Base-by-base conservation (phyloP, 2,113 vertebrate genomes). In the Ctenodactylus gundi region DNA sequence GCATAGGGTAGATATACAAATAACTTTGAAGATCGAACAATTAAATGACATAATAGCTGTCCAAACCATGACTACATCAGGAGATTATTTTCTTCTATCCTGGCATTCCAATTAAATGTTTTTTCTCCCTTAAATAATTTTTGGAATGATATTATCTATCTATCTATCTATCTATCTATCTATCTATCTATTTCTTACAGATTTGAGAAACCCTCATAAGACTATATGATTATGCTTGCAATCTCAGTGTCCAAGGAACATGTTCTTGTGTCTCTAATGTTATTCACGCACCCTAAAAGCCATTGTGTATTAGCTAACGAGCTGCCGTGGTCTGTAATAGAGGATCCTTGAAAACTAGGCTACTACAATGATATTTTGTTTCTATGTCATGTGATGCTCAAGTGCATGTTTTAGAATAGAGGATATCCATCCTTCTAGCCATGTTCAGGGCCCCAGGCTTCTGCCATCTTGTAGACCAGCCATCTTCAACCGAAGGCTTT, bases 61-160 rank as follows among this genome's bases (percentile, higher is more conserved):
- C n/a, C n/a, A n/a, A n/a, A n/a, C n/a, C n/a, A n/a, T n/a, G n/a
- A n/a, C n/a, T n/a, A n/a, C n/a, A n/a, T n/a, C n/a, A n/a, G n/a
- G n/a, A n/a, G n/a, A n/a, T n/a, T n/a, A n/a, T 82, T 82, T 88
- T 76, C 73, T 93, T 86, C 73, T 41, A 82, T 62, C n/a, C 3
- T 27, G 25, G 18, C 14, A 25, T 80, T 6, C 0, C 13, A 27
- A 2, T 21, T 25, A 9, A 57, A 34, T n/a, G 17, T 34, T 65
- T 67, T 60, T 57, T 46, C 8, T 55, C 36, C 23, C 25, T 78
- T 82, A 44, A 88, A 53, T 78, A 60, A 29, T 36, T n/a, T 91
- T 80, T 83, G 34, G 86, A 75, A 34, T 55, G 81, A 85, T 62
- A 73, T 88, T 57, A 85, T 82, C 14, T 20, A 55, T 34, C 4